Percentiles rank a stretch among this genome's conserved stretches.
phyloP scores from a whole-genome alignment of 2,113 vertebrate species.

The Tylochromis polylepis region DNA sequence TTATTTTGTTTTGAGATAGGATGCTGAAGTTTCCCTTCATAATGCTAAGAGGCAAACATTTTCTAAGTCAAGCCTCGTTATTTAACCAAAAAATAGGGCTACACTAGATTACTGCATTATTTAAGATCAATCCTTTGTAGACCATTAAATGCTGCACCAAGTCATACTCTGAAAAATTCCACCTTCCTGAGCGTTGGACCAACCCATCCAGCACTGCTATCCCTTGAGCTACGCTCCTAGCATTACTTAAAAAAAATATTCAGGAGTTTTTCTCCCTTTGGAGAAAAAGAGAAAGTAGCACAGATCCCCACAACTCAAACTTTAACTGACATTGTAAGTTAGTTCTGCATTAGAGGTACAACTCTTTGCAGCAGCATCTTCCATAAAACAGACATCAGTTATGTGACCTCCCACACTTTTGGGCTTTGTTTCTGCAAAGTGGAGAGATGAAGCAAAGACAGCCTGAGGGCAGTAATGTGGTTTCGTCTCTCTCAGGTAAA shows the following conservation, averaged over 20 bases:
- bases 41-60: neutral
- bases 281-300: neutral
- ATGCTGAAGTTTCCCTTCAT: neutral
- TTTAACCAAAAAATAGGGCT: neutral
- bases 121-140: neutral
- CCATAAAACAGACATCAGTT: slow-evolving; percentile 15
- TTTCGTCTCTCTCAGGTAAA: slow-evolving; percentile 38
- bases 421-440: slow-evolving; percentile 26
- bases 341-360: neutral
- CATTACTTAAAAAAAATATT: neutral
- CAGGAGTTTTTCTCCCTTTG: neutral
- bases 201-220: neutral
- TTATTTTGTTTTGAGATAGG: neutral
- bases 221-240: neutral
- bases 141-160: neutral
- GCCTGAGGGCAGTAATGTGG: slow-evolving; percentile 45
- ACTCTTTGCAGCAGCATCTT: neutral
- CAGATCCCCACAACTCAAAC: neutral
- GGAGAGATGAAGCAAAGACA: slow-evolving; percentile 39
- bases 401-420: slow-evolving; percentile 28
- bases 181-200: neutral
- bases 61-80: neutral
- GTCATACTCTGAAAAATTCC: neutral
- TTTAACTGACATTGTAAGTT: neutral
- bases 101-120: neutral